Conservation (phyloP, 2,113 vertebrate genomes). For the Mobula hypostoma region DNA sequence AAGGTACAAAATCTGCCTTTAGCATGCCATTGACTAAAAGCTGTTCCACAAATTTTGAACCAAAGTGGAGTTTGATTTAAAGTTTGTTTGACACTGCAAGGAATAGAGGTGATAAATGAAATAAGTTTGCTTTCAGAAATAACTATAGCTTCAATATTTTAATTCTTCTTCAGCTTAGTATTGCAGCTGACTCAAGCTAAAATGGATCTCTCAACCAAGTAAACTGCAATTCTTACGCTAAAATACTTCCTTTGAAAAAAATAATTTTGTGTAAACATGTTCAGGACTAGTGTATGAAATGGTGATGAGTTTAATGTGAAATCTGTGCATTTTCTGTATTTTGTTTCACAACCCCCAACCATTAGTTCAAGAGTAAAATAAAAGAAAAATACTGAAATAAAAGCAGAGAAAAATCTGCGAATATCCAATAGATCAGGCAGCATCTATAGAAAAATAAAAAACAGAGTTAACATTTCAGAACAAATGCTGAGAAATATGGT, state of each 20-base stretch:
- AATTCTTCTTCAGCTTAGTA: neutral
- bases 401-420: too few species aligned
- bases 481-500: neutral
- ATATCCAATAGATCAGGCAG: too few species aligned
- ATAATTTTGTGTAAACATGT: neutral
- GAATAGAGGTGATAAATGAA: neutral
- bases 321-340: neutral
- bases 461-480: neutral
- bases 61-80: neutral
- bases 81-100: neutral
- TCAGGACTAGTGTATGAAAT: neutral
- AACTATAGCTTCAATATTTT: neutral
- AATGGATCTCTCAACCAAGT: neutral
- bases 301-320: neutral
- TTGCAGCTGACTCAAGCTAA: neutral
- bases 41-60: neutral
- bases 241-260: neutral
- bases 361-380: neutral
- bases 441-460: too few species aligned
- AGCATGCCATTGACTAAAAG: neutral
- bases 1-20: neutral
- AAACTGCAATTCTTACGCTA: neutral
- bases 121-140: neutral
- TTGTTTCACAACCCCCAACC: neutral
- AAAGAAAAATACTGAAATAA: too few species aligned